Evolutionary conservation across 2,113 vertebrate species (phyloP), one percentile per base, ranked within the genome.

Genomic region (Asarcornis scutulata): DNA sequence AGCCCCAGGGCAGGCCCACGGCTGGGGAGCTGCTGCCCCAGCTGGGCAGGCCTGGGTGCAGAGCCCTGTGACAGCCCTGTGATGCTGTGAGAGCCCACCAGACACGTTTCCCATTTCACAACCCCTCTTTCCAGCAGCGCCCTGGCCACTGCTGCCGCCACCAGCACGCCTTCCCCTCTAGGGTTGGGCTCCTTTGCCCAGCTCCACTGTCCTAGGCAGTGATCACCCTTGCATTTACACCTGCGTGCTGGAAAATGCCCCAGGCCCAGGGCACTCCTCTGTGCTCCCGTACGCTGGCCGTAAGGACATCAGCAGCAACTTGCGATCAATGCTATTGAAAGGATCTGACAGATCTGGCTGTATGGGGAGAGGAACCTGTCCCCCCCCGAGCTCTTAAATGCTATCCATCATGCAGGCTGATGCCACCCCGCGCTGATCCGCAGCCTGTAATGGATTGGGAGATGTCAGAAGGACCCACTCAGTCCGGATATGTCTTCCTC

Each of bases 321-420:
- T 3, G 2, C 31, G 88, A 66, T 80, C 20, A 1, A 60, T 72
- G 90, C 40, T 72, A 17, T 83, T 78, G 95, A 83, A 74, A 82
- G 85, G 31, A 80, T 78, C 84, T 94, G 95, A 72, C 92, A 92
- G 88, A 80, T 68, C 71, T 69, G 74, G 38, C 66, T 84, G 74
- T 48, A 31, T 11, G 56, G 76, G 11, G 76, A 64, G 31, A 52
- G 83, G 71, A 81, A 82, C 36, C 58, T 67, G 46, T 74, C 46
- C 66, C 44, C 36, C 27, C 52, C 60, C n/a, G 62, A 48, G 74
- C 89, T 89, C 76, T 89, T 50, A 8, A 92, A 52, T 50, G 34
- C 34, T 64, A 91, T 42, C 86, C 94, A 85, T 91, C 84, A 52
- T 46, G 17, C 71, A 42, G 81, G 58, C 83, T 78, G 64, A 81